Evolutionary conservation across 2,113 vertebrate species (phyloP).

Genomic region (Malurus melanocephalus): DNA sequence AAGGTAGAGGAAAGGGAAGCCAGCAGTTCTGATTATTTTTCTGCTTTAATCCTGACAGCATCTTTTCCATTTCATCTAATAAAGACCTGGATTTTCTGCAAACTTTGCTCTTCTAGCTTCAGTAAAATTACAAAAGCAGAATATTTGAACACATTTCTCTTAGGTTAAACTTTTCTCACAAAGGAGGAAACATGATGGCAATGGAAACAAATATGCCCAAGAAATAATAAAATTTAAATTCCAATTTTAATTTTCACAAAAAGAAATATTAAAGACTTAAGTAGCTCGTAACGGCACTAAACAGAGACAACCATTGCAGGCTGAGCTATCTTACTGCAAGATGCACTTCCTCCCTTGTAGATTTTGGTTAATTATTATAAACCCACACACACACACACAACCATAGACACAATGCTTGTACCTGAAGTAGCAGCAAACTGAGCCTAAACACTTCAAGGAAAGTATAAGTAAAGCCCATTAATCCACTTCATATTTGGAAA

Average conservation of each 20-base stretch:
- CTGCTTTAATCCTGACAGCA: neutral
- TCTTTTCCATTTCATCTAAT: neutral
- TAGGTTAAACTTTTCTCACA: neutral
- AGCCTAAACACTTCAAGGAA: neutral
- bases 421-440: neutral
- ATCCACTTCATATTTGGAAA: neutral
- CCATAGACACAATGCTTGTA: neutral
- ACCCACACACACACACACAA: neutral
- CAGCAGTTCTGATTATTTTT: neutral
- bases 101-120: neutral
- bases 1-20: neutral
- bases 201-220: neutral
- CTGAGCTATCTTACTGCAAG: neutral
- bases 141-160: neutral
- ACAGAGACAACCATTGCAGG: neutral
- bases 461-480: neutral
- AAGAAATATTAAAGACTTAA: neutral
- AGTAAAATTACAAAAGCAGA: neutral
- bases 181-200: neutral
- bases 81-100: neutral
- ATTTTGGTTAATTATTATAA: neutral
- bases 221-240: neutral
- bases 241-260: neutral
- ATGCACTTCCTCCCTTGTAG: neutral
- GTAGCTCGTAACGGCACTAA: neutral